A percentile compares a stretch with the other conserved stretches of the same genome.
phyloP scores from a whole-genome alignment of 2,888 invertebrate genomes.

The Cerastoderma edule region DNA sequence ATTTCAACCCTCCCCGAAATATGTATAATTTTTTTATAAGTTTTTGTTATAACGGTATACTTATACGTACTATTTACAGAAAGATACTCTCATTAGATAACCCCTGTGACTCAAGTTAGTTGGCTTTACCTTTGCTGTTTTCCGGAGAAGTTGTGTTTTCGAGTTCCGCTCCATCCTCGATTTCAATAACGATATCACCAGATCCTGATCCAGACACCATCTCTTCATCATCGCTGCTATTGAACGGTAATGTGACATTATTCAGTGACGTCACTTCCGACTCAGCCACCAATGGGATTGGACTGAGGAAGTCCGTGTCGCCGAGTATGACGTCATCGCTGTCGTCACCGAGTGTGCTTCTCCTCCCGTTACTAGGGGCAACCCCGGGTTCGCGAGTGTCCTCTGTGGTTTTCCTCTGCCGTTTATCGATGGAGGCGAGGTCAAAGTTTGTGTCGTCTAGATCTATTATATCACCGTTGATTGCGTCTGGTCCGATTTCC shows the following conservation, averaged over 20 bases:
- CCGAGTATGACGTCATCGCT: background rate
- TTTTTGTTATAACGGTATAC: too few relatives aligned
- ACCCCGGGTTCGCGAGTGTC: constrained; percentile 25
- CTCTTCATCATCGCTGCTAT: constrained; percentile 47
- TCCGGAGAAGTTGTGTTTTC: constrained; percentile 12
- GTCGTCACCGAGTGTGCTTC: background rate
- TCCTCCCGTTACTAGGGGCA: background rate
- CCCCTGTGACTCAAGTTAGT: too few relatives aligned
- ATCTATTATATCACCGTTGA: constrained; percentile 37
- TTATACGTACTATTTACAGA: too few relatives aligned
- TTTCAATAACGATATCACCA: constrained; percentile 44
- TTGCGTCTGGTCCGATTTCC: constrained; percentile 11
- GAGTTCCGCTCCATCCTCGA: constrained; percentile 26
- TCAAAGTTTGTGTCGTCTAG: constrained; percentile 36
- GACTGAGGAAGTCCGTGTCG: constrained; percentile 19
- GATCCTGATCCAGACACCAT: constrained; percentile 48
- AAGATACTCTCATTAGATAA: too few relatives aligned
- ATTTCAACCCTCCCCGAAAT: too few relatives aligned
- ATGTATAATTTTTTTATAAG: too few relatives aligned
- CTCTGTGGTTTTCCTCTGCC: background rate
- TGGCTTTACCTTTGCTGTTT: too few relatives aligned
- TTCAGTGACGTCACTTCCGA: background rate
- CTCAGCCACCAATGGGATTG: constrained; percentile 6
- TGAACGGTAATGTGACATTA: constrained; percentile 15
- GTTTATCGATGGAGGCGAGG: constrained; percentile 3